Evolutionary conservation across 2,888 invertebrate species (phyloP), one percentile per base, ranked within the genome.

Genomic region (Clusia tigrina): DNA sequence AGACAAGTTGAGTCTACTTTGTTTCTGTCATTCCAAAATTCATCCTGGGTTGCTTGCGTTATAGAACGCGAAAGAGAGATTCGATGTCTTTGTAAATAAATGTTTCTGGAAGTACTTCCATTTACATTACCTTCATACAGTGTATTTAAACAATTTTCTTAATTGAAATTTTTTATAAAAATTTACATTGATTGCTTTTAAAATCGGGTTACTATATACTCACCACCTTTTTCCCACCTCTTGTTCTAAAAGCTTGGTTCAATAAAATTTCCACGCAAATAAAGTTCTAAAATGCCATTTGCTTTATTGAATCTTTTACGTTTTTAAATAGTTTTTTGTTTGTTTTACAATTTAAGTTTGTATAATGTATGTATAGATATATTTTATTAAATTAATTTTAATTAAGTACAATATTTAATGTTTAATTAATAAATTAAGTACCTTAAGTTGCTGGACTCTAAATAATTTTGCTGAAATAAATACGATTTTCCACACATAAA

Each of bases 401-500:
- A 25, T 25, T 24, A 54, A 54, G 15, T 20, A n/a, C 23, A 32
- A 18, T 54, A 48, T 18, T 58, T 60, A 67, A 64, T 54, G 63
- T 63, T 58, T 26, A 57, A 24, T 58, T 57, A 9, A 17, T 54
- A 53, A 24, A 12, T 53, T 53, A 53, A 53, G 10, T 23, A 24
- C 25, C n/a, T 17, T 24, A 53, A 24, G 2, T 54, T 5, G 32
- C 32, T 52, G 12, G 17, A 55, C 63, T 63, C 59, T 63, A 60
- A 42, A 55, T 51, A 60, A 51, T 52, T 54, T 67, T 17, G 48
- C 18, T 10, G 23, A 54, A n/a, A 20, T 37, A 20, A 20, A 26
- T 52, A 23, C 9, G 3, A 12, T 5, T 42, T 52, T 52, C 2
- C n/a, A 12, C 22, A 25, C 2, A 53, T 2, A 17, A 81, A 82